phyloP scores from a whole-genome alignment of 92 coral and sea anemone genomes.

The Epizoanthus ramosus region DNA sequence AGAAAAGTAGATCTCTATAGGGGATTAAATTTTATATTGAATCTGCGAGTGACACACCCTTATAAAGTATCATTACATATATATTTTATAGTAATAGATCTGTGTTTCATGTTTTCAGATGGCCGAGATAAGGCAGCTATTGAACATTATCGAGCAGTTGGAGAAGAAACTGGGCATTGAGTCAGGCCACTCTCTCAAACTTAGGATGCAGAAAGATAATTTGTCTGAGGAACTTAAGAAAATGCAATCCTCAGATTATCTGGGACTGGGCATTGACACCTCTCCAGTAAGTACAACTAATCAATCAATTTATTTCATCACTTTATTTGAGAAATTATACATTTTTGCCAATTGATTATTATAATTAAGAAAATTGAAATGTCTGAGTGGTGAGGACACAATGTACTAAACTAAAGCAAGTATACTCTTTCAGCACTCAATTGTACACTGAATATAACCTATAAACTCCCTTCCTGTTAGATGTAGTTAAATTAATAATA shows the following conservation, averaged over 20 bases:
- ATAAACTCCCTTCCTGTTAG: too few species aligned
- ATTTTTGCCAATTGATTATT: too few species aligned
- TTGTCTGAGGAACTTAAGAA: constrained; percentile 81
- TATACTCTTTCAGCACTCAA: too few species aligned
- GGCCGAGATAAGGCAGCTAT: constrained; percentile 96
- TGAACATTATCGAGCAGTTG: constrained; percentile 94
- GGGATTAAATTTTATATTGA: too few species aligned
- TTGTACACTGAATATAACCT: too few species aligned
- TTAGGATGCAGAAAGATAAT: constrained; percentile 85
- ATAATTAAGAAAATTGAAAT: too few species aligned
- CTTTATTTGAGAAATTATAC: too few species aligned
- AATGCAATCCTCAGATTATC: constrained; percentile 69
- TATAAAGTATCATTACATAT: neutral
- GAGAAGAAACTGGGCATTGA: constrained; percentile 96
- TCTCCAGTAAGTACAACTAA: neutral
- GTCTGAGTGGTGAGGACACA: too few species aligned
- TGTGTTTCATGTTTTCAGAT: constrained; percentile 54
- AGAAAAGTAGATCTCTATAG: too few species aligned
- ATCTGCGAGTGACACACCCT: too few species aligned
- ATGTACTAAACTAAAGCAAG: too few species aligned
- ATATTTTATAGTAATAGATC: neutral
- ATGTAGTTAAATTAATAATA: too few species aligned
- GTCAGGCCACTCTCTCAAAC: constrained; percentile 83
- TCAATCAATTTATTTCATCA: neutral
- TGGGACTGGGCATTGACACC: constrained; percentile 9